These are phyloP conservation scores for Drosophila histrio DNA, from an alignment of 2,888 invertebrate species.

Conservation along the genomic window DNA sequence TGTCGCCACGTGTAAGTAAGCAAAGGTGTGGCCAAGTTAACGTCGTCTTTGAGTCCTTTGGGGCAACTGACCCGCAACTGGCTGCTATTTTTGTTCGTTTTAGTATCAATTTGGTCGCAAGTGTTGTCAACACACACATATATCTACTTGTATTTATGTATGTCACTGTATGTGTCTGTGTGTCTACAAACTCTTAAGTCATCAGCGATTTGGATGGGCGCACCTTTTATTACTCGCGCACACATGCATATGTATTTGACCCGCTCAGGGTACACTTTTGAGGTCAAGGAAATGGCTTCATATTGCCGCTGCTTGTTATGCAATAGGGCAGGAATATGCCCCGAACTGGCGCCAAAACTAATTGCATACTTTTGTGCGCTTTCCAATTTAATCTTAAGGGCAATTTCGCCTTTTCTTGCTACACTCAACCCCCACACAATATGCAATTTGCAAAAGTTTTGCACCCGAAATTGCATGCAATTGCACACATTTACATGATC, in stretches of 20 bases:
- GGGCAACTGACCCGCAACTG: constrained; percentile 45
- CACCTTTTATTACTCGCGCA: constrained; percentile 37
- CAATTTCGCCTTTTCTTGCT: constrained; percentile 64
- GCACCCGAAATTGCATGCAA: constrained; percentile 68
- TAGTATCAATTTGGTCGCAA: constrained; percentile 76
- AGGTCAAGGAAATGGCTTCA: constrained; percentile 77
- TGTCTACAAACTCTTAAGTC: constrained; percentile 66
- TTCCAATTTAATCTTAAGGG: constrained; percentile 71
- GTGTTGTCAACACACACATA: constrained; percentile 47
- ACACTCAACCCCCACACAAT: constrained; percentile 23
- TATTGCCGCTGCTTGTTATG: constrained; percentile 28
- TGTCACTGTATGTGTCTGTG: constrained; percentile 26
- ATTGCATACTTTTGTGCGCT: constrained; percentile 46
- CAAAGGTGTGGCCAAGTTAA: constrained; percentile 78
- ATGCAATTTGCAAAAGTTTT: constrained; percentile 71
- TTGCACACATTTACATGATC: constrained; percentile 61
- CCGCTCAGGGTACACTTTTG: constrained; percentile 51
- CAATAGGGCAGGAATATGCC: constrained; percentile 13
- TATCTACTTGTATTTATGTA: constrained; percentile 14
- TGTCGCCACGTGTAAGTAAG: constrained; percentile 57
- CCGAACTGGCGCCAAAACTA: constrained; percentile 51
- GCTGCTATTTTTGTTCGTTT: constrained; percentile 44
- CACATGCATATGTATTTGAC: constrained; percentile 1
- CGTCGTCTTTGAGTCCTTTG: constrained; percentile 63
- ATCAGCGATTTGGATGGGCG: constrained; percentile 51